Conservation (phyloP, 2,888 invertebrate genomes). For the Leucozona laternaria region DNA sequence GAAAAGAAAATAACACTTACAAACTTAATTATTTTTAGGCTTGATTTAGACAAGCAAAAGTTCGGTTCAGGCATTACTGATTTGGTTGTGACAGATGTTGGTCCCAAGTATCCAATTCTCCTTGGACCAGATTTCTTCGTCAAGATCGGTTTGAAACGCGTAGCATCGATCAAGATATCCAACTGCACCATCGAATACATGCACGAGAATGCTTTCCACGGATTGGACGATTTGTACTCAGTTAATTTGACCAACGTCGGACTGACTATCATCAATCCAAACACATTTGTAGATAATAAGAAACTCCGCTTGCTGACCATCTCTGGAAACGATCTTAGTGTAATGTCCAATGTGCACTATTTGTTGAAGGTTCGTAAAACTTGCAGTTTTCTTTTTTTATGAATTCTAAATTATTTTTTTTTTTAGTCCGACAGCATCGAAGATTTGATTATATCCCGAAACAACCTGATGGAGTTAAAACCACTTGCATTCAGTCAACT, state of each 20-base stretch:
- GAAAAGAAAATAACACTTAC: background rate
- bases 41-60: slow-evolving; percentile 87
- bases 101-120: slow-evolving; percentile 85
- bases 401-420: background rate
- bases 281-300: slow-evolving; percentile 88
- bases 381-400: background rate
- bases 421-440: slow-evolving; percentile 86
- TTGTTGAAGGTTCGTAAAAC: slow-evolving; percentile 79
- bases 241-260: slow-evolving; percentile 89
- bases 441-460: slow-evolving; percentile 89
- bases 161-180: slow-evolving; percentile 88
- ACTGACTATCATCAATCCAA: slow-evolving; percentile 87
- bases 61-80: slow-evolving; percentile 88
- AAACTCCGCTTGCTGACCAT: slow-evolving; percentile 88
- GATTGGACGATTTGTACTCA: slow-evolving; percentile 87
- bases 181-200: slow-evolving; percentile 88
- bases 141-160: slow-evolving; percentile 87
- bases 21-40: slow-evolving; percentile 77
- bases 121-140: slow-evolving; percentile 87
- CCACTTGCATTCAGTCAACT: slow-evolving; percentile 87
- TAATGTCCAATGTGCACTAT: slow-evolving; percentile 81
- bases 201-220: slow-evolving; percentile 88
- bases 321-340: slow-evolving; percentile 87
- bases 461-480: slow-evolving; percentile 87
- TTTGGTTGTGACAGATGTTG: slow-evolving; percentile 87